A percentile compares a stretch with the other conserved stretches of the same genome.
These are phyloP conservation scores for Pempheris klunzingeri DNA, from an alignment of 2,797 vertebrate genomes.

Conservation along the genomic window DNA sequence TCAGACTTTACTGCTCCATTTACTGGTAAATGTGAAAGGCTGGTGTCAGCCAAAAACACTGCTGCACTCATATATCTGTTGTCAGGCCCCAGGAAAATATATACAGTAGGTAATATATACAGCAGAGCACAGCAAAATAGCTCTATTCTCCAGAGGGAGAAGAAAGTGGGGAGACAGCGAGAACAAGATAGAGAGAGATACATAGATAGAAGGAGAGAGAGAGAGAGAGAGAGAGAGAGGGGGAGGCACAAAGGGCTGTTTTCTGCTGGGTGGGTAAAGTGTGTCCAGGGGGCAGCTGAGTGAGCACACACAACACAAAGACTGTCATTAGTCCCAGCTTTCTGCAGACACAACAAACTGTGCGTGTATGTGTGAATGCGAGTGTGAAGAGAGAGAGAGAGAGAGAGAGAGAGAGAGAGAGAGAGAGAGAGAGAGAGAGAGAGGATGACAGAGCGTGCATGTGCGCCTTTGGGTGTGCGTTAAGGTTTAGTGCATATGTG, in stretches of 20 bases:
- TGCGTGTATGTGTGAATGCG: slow-evolving; percentile 33
- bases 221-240: slow-evolving; percentile 33
- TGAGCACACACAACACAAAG: slow-evolving; percentile 77
- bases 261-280: slow-evolving; percentile 79
- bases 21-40: slow-evolving; percentile 66
- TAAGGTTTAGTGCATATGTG: slow-evolving; percentile 59
- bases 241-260: slow-evolving; percentile 66
- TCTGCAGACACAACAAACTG: slow-evolving; percentile 80
- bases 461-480: slow-evolving; percentile 43
- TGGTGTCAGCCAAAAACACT: slow-evolving; percentile 76
- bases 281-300: slow-evolving; percentile 80
- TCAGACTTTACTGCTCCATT: slow-evolving; percentile 55
- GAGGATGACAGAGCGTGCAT: slow-evolving; percentile 46
- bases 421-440: slow-evolving; percentile 9
- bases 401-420: slow-evolving; percentile 40
- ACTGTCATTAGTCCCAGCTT: slow-evolving; percentile 80
- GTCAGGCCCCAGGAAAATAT: slow-evolving; percentile 69
- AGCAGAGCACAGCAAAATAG: slow-evolving; percentile 78
- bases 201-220: slow-evolving; percentile 38
- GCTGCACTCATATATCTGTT: slow-evolving; percentile 66
- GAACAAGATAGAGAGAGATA: slow-evolving; percentile 72
- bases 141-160: slow-evolving; percentile 65
- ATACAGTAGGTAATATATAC: slow-evolving; percentile 77
- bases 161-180: slow-evolving; percentile 70
- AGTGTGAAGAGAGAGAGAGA: slow-evolving; percentile 16